Percentiles rank a stretch among this genome's conserved stretches.
Evolutionary conservation across 2,797 vertebrate genomes (phyloP).

Genomic region (Vespertilio murinus): DNA sequence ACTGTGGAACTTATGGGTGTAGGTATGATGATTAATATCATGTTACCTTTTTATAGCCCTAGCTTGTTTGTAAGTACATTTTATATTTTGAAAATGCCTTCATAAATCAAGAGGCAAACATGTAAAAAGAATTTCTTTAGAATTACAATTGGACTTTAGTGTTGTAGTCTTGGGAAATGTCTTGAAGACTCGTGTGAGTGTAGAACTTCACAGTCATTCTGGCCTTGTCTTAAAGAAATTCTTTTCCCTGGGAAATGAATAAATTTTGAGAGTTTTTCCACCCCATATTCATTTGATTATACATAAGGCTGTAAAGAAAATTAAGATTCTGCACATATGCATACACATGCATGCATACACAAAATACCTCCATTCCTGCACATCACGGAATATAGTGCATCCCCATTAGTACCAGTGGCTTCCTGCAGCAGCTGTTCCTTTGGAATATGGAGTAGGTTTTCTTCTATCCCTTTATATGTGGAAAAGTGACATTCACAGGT

Average conservation of each 20-base stretch:
- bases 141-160: neutral
- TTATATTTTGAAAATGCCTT: neutral
- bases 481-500: neutral
- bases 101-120: neutral
- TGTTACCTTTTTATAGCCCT: neutral
- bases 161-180: neutral
- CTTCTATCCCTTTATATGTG: neutral
- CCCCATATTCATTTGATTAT: neutral
- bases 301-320: slow-evolving; percentile 15
- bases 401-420: neutral
- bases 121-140: neutral
- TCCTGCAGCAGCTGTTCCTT: neutral
- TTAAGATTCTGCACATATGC: neutral
- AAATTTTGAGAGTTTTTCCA: neutral
- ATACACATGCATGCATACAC: neutral
- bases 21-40: slow-evolving; percentile 88
- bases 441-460: neutral
- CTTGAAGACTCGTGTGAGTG: neutral
- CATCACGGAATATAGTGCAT: neutral
- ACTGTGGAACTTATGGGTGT: slow-evolving; percentile 96
- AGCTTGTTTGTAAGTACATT: slow-evolving; percentile 6
- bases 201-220: neutral
- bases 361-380: neutral
- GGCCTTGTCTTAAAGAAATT: neutral
- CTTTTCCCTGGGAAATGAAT: neutral